Base-by-base conservation (phyloP, 2,888 invertebrate genomes). In the Agriopis aurantiaria region DNA sequence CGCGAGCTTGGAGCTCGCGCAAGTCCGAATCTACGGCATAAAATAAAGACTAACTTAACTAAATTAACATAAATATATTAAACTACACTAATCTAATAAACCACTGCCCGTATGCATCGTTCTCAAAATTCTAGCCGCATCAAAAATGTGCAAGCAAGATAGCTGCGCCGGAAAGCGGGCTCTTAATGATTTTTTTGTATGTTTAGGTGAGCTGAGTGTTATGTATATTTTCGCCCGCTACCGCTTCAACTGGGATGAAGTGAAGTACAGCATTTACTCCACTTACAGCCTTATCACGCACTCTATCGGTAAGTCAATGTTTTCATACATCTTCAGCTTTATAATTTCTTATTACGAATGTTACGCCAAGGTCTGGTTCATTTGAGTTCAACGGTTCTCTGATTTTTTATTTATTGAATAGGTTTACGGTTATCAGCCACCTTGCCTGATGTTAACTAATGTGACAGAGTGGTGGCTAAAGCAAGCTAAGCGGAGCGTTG, bases 231-330 rank as follows among this genome's bases (percentile, higher is more conserved):
- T 93, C 72, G 84, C 91, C 17, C 87, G 95, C 3, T 93, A 93
- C 74, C 89, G 88, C 6, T 95, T 95, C 80, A 94, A 94, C 76
- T 95, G 95, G 95, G 92, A 95, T 74, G 94, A 94, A 79, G 89
- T 94, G 33, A 90, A 93, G 73, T 95, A 90, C 81, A 93, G 94
- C 75, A 87, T 95, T 23, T 95, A 87, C 76, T 88, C 91, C 0
- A 93, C 94, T 0, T 94, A 90, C 80, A 90, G 87, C 60, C 85
- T 94, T 53, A 74, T 94, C 61, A 88, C 90, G 12, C 93, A 93
- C 74, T 88, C 92, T 14, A 68, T 93, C n/a, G 94, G 94, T 94
- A 77, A 89, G 91, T 84, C 48, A 12, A 60, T 59, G 41, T 63
- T 57, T 17, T 71, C 41, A n/a, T 53, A 61, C 40, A 49, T 14